These are phyloP conservation scores for Cryptomyrus ogoouensis DNA, from an alignment of 2,113 vertebrate species.

Conservation along the genomic window DNA sequence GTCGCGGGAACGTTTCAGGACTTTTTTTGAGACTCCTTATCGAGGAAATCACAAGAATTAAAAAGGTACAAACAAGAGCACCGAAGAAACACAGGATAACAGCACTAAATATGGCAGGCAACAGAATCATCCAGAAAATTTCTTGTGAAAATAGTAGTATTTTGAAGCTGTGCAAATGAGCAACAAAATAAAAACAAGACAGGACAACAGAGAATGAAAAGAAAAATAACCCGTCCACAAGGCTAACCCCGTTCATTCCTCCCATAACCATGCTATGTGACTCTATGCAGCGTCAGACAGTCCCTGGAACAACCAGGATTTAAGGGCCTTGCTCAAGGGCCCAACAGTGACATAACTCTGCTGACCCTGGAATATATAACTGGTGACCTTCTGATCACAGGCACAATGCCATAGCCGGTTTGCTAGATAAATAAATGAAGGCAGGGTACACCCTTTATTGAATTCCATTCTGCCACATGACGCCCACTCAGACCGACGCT, in stretches of 20 bases:
- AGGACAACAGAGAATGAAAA: background rate
- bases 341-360: background rate
- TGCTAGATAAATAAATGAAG: background rate
- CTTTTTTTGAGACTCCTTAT: background rate
- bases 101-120: background rate
- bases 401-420: background rate
- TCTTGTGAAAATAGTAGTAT: background rate
- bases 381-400: background rate
- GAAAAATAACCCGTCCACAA: background rate
- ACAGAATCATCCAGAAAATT: background rate
- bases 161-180: background rate
- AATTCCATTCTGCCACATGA: background rate
- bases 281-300: background rate
- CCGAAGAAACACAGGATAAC: background rate
- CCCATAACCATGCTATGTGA: background rate
- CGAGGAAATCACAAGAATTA: background rate
- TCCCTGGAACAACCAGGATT: background rate
- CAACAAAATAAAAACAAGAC: background rate
- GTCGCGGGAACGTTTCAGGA: background rate
- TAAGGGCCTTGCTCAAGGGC: background rate
- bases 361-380: background rate
- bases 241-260: background rate
- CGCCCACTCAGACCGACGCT: background rate
- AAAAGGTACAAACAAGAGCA: background rate
- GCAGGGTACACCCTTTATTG: background rate